Percentiles rank a stretch among this genome's conserved stretches.
phyloP scores from a whole-genome alignment of 1,140 invertebrate species.

The Asobara japonica region DNA sequence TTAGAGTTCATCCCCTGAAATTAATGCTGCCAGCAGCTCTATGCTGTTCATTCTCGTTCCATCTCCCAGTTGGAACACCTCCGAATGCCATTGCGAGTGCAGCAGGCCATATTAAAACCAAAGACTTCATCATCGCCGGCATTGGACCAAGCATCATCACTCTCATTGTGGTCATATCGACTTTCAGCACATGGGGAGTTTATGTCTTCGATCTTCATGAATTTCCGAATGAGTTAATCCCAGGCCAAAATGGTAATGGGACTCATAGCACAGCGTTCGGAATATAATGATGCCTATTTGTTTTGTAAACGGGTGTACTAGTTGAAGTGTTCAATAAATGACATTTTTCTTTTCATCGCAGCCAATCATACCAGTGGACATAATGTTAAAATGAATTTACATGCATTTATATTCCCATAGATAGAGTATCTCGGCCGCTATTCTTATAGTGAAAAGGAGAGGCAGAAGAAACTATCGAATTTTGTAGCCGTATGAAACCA shows the following conservation, averaged over 20 bases:
- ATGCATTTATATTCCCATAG: too few relatives aligned
- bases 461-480: too few relatives aligned
- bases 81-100: conserved; percentile 95
- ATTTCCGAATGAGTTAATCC: conserved; percentile 68
- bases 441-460: too few relatives aligned
- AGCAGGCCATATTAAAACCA: conserved; percentile 79
- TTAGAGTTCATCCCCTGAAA: conserved; percentile 74
- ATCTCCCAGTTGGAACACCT: conserved; percentile 85
- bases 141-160: conserved; percentile 82
- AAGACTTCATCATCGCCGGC: conserved; percentile 82
- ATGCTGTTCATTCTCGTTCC: conserved; percentile 71
- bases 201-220: conserved; percentile 68
- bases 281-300: too few relatives aligned
- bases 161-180: conserved; percentile 72
- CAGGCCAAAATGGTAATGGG: conserved; percentile 8
- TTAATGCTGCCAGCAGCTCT: conserved; percentile 76
- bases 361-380: too few relatives aligned
- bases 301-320: too few relatives aligned
- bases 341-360: too few relatives aligned
- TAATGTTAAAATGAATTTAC: too few relatives aligned
- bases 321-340: too few relatives aligned
- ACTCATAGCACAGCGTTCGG: too few relatives aligned
- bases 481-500: too few relatives aligned
- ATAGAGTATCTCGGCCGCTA: too few relatives aligned
- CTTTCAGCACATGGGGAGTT: conserved; percentile 76